A percentile compares a stretch with the other conserved stretches of the same genome.
Conservation (phyloP, 2,888 invertebrate genomes). For the Rhyacophila evoluta region DNA sequence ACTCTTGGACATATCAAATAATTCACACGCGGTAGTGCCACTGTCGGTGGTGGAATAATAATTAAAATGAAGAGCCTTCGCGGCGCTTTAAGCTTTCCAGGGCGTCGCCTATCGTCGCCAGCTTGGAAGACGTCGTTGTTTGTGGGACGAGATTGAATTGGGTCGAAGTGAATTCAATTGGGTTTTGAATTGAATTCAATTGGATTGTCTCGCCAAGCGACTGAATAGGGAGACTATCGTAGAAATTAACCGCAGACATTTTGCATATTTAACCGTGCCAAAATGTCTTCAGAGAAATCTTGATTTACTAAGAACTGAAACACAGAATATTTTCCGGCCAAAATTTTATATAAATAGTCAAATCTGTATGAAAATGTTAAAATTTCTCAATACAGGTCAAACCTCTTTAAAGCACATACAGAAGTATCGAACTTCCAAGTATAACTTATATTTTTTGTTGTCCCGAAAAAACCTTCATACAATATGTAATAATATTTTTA, state of each 20-base stretch:
- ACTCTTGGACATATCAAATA: not conserved
- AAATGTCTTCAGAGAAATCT: not conserved
- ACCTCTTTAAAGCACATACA: no score
- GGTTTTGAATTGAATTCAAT: not conserved
- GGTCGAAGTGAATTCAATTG: constrained; percentile 22
- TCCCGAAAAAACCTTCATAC: no score
- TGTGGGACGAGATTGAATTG: constrained; percentile 12
- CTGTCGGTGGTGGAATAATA: not conserved
- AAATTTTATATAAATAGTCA: no score
- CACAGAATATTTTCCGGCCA: no score
- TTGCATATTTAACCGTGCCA: not conserved
- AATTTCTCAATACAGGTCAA: no score
- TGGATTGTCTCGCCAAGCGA: not conserved
- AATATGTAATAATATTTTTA: no score
- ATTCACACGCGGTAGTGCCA: not conserved
- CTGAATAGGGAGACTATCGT: not conserved
- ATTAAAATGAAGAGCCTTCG: constrained; percentile 9
- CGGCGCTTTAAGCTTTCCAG: not conserved
- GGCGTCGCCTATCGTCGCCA: not conserved
- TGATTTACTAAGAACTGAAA: not conserved
- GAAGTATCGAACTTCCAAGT: no score
- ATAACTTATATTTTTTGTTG: no score
- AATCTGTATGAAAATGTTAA: no score
- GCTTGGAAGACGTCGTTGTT: constrained; percentile 1
- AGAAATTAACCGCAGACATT: constrained; percentile 15